These are phyloP conservation scores for Paramisgurnus dabryanus DNA, from an alignment of 2,113 vertebrate species.

Conservation along the genomic window DNA sequence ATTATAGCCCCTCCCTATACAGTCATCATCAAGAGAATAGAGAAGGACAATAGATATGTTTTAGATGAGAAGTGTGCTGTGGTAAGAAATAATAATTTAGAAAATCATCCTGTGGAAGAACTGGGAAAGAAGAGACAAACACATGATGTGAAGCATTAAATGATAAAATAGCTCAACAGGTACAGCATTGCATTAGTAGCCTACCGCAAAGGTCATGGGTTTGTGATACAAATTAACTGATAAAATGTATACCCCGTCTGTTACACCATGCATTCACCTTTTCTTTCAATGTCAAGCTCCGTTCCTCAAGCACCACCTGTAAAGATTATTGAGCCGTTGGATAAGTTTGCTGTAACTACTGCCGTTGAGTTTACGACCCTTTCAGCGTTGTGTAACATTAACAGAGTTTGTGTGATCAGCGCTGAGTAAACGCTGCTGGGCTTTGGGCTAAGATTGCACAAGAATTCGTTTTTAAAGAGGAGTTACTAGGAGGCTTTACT, in stretches of 20 bases:
- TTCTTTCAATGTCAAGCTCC: no score
- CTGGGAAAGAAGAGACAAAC: not conserved
- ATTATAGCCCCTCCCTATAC: slow-evolving; percentile 70
- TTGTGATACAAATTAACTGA: no score
- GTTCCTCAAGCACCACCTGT: slow-evolving; percentile 36
- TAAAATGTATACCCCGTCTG: no score
- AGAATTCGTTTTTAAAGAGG: slow-evolving; percentile 31
- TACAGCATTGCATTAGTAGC: no score
- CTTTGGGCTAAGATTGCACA: slow-evolving; percentile 5
- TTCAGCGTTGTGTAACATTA: slow-evolving; percentile 62
- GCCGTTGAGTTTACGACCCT: slow-evolving; percentile 52
- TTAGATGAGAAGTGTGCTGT: not conserved
- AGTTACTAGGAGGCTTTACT: slow-evolving; percentile 6
- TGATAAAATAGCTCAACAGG: no score
- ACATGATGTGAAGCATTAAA: not conserved
- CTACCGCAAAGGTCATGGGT: no score
- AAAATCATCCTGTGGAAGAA: not conserved
- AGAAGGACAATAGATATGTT: not conserved
- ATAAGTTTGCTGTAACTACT: slow-evolving; percentile 69
- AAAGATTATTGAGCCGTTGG: slow-evolving; percentile 71
- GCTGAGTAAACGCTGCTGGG: slow-evolving; percentile 8
- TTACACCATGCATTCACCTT: not conserved
- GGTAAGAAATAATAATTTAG: not conserved
- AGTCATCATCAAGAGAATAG: slow-evolving; percentile 61
- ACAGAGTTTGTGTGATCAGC: slow-evolving; percentile 44